Base-by-base conservation (phyloP, 35 echinoderm and acorn worm species). In the Apostichopus parvimensis region DNA sequence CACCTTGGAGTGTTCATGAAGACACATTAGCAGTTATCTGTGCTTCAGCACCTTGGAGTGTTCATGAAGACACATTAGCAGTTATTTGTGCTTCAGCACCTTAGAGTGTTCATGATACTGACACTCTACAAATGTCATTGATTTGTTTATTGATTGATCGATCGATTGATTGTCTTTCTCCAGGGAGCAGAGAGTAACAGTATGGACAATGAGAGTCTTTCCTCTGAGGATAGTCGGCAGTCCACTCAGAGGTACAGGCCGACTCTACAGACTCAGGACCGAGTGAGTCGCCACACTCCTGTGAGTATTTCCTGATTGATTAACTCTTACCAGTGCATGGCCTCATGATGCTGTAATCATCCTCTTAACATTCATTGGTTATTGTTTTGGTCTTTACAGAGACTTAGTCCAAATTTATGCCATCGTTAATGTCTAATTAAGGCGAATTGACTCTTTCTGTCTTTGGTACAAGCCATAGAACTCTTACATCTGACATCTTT, bases 201-300 rank as follows among this genome's bases (percentile, higher is more conserved):
- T 17, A 34, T 79, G n/a, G 77, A 79, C 23, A 22, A 79, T 18
- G 77, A 79, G 23, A 79, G 77, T 22, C 14, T 79, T 22, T 79
- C 77, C 28, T 79, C 77, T n/a, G 77, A 79, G 28, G 77, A 79
- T 45, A 79, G 20, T 9, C 14, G 77, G 23, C 77, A 79, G 77
- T 15, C 11, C 20, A 80, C 8, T 13, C 79, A 80, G 79, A 14
- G 25, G 25, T 10, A 80, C 79, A 23, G 79, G 14, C 79, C 79
- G 2, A 45, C 7, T 54, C 79, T 80, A 5, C 79, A 80, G 25
- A 52, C 21, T 34, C 79, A 80, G 52, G 53, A 15, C 5, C 79
- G 79, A 14, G 14, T 80, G 11, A 68, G 11, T 18, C 64, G 64
- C 18, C 64, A 68, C 18, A 68, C 64, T 68, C 64, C 64, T 68